Evolutionary conservation across 2,113 vertebrate species (phyloP).

Genomic region (Dolichotis patagonum): DNA sequence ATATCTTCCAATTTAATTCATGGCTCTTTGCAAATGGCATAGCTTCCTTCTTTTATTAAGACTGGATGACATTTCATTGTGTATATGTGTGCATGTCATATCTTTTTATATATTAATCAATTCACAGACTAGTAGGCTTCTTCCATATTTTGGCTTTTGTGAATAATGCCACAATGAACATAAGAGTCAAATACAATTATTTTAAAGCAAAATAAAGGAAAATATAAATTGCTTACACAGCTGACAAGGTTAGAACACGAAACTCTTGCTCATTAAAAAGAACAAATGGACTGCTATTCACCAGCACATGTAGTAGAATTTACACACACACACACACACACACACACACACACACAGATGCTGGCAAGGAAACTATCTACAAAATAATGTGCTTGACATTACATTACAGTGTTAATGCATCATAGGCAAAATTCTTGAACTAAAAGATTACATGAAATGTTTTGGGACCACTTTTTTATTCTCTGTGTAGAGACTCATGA

Average conservation of each 20-base stretch:
- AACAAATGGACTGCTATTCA: neutral
- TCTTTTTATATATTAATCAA: neutral
- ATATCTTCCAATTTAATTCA: neutral
- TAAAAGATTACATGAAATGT: neutral
- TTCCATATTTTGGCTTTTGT: neutral
- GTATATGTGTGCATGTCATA: neutral
- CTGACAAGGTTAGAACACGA: neutral
- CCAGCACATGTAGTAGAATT: neutral
- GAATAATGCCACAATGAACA: neutral
- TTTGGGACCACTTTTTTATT: neutral
- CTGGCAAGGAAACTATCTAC: neutral
- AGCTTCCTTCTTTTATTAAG: neutral
- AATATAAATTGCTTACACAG: neutral
- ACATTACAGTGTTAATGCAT: neutral
- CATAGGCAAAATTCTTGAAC: neutral
- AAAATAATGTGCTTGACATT: neutral
- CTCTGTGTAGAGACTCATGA: neutral
- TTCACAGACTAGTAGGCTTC: neutral
- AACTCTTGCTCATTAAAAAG: neutral
- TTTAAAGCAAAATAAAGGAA: neutral
- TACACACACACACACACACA: neutral
- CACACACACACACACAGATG: neutral
- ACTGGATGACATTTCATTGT: neutral
- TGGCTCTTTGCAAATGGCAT: neutral
- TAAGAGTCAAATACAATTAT: neutral